Conservation (phyloP, 2,113 vertebrate genomes). For the Dissostichus mawsoni region DNA sequence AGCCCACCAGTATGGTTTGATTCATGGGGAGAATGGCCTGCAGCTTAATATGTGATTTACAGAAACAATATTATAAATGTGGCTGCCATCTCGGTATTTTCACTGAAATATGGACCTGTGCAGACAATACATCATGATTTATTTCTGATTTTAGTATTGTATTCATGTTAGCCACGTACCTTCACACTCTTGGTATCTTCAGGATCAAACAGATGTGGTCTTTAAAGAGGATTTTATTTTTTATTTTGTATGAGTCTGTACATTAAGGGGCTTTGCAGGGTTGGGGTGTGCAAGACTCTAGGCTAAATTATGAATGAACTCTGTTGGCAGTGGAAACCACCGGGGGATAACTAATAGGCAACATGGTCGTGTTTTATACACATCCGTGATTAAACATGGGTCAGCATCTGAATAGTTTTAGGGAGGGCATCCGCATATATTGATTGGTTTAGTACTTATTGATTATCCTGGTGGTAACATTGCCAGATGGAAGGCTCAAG, state of each 20-base stretch:
- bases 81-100: no score
- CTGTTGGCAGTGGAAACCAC: background rate
- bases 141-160: background rate
- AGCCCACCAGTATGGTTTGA: conserved; percentile 46
- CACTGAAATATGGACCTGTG: background rate
- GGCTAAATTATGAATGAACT: conserved; percentile 20
- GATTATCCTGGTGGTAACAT: background rate
- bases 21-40: conserved; percentile 50
- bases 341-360: background rate
- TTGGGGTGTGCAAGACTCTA: background rate
- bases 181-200: background rate
- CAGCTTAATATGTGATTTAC: conserved; percentile 33
- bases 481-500: background rate
- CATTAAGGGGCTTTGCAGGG: background rate
- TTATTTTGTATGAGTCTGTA: conserved; percentile 8
- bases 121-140: no score
- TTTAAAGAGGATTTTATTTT: conserved; percentile 2
- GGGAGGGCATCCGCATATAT: conserved; percentile 10
- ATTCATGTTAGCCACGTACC: background rate
- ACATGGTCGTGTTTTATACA: background rate
- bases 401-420: background rate
- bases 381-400: background rate
- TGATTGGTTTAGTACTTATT: conserved; percentile 33
- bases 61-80: background rate
- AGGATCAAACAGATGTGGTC: conserved; percentile 12